These are phyloP conservation scores for Microplitis manilae DNA, from an alignment of 2,888 invertebrate species.

Conservation along the genomic window DNA sequence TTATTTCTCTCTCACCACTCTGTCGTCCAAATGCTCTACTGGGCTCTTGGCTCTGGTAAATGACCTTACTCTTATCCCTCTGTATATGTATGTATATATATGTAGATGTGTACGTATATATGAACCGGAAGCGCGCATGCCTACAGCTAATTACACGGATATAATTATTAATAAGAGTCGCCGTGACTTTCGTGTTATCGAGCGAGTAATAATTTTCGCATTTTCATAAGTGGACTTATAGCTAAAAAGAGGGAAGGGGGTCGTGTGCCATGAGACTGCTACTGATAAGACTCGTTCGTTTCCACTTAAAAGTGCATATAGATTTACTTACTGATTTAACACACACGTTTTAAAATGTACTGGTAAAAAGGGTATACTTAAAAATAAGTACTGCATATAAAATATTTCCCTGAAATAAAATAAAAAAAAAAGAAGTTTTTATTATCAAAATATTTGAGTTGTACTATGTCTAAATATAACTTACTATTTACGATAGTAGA, in stretches of 20 bases:
- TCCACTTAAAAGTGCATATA: constrained; percentile 24
- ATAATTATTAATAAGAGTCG: constrained; percentile 55
- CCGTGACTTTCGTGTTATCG: constrained; percentile 44
- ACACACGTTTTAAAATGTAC: not conserved
- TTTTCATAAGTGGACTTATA: constrained; percentile 48
- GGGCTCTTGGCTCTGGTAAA: constrained; percentile 28
- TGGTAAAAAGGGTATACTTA: not conserved
- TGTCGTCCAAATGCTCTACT: constrained; percentile 11
- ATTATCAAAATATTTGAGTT: constrained; percentile 16
- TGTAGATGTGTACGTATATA: constrained; percentile 21
- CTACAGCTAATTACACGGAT: constrained; percentile 54
- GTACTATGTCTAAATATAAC: not conserved
- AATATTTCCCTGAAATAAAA: not conserved
- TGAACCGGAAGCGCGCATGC: constrained; percentile 47
- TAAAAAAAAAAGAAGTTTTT: not conserved
- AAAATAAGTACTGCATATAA: not conserved
- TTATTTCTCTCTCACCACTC: constrained; percentile 10
- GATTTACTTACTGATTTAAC: constrained; percentile 4
- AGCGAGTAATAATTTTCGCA: constrained; percentile 45
- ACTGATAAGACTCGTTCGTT: constrained; percentile 32
- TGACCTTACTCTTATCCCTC: constrained; percentile 21
- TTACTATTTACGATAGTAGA: not conserved
- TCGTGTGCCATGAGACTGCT: constrained; percentile 25
- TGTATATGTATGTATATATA: not conserved
- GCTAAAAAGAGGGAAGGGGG: not conserved